A percentile compares a stretch with the other conserved stretches of the same genome.
Conservation (phyloP, 1,140 invertebrate species). For the Pseudomyrmex pallidus region DNA sequence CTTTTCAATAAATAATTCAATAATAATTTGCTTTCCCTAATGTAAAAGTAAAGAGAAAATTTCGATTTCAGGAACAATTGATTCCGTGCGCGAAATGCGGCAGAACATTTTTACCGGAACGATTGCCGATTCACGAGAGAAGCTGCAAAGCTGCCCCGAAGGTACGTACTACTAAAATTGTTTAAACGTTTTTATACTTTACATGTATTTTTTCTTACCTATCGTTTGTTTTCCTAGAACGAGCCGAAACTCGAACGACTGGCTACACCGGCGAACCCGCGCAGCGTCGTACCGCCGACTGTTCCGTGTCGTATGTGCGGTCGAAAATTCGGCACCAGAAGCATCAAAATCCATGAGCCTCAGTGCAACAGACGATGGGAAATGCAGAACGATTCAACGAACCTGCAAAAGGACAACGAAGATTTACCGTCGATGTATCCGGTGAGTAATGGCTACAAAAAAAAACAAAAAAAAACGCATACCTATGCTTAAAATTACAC, state of each 20-base stretch:
- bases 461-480: constrained; percentile 40
- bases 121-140: constrained; percentile 88
- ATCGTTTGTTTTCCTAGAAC: constrained; percentile 22
- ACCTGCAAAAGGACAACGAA: constrained; percentile 33
- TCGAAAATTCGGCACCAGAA: constrained; percentile 89
- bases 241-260: constrained; percentile 26
- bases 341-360: constrained; percentile 91
- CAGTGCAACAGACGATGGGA: constrained; percentile 92
- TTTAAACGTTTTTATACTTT: not conserved
- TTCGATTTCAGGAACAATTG: constrained; percentile 83
- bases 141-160: constrained; percentile 85
- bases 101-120: constrained; percentile 89
- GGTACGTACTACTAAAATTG: constrained; percentile 38
- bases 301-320: constrained; percentile 90
- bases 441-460: constrained; percentile 66
- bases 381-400: constrained; percentile 87
- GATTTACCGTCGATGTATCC: constrained; percentile 45
- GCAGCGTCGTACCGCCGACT: constrained; percentile 72
- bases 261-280: constrained; percentile 87
- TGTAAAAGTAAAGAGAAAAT: not conserved
- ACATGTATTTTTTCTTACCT: not conserved
- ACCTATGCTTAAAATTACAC: not conserved
- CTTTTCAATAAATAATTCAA: no score
- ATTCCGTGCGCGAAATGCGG: constrained; percentile 89
- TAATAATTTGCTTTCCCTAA: constrained; percentile 6